These are phyloP conservation scores for Brienomyrus brachyistius DNA, from an alignment of 2,113 vertebrate species.

Conservation along the genomic window DNA sequence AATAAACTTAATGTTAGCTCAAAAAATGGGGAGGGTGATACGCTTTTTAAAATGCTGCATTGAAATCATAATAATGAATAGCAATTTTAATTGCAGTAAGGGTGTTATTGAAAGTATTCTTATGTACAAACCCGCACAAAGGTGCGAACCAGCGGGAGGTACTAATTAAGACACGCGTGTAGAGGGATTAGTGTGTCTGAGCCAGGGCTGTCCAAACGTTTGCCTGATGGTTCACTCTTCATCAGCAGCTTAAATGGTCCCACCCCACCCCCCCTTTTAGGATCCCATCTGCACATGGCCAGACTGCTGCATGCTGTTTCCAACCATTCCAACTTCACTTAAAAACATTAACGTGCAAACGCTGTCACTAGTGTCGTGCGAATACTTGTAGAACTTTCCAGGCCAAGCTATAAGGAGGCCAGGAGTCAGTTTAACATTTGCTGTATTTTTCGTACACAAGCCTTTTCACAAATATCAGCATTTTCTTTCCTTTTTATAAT, in stretches of 20 bases:
- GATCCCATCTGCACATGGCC: background rate
- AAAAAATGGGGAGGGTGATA: background rate
- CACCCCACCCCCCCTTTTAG: background rate
- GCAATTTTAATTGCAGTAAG: background rate
- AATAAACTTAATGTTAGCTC: background rate
- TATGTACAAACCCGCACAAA: background rate
- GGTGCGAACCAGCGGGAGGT: background rate
- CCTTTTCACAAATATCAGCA: conserved; percentile 45
- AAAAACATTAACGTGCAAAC: conserved; percentile 59
- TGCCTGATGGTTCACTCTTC: background rate
- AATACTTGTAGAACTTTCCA: conserved; percentile 72
- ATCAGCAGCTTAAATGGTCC: conserved; percentile 1
- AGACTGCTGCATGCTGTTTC: conserved; percentile 4
- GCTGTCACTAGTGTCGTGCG: conserved; percentile 16
- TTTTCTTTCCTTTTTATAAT: conserved; percentile 49
- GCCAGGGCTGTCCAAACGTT: conserved; percentile 11
- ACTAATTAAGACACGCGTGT: background rate
- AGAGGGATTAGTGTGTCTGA: background rate
- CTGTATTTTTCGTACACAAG: conserved; percentile 48
- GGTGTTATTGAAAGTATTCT: background rate
- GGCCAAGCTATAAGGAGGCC: conserved; percentile 58
- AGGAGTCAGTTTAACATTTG: conserved; percentile 55
- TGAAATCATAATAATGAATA: background rate
- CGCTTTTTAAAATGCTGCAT: background rate
- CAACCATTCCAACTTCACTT: conserved; percentile 53